These are phyloP conservation scores for Chloroceryle amazona DNA, from an alignment of 2,797 vertebrate genomes.

Conservation along the genomic window DNA sequence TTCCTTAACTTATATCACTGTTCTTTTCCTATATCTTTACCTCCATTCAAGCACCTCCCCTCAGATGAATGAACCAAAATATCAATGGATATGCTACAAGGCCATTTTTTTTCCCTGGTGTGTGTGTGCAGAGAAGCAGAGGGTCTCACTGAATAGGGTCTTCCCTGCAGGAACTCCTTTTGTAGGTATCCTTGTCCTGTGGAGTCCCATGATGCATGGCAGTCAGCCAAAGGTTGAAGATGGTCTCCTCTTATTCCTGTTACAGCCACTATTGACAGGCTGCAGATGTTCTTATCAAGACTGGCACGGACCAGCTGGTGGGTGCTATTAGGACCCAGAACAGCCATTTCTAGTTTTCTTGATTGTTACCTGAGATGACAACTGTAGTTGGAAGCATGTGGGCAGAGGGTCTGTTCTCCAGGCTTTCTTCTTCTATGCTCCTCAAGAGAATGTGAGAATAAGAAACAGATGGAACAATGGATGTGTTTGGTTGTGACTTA, in stretches of 20 bases:
- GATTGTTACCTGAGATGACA: background rate
- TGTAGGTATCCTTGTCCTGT: background rate
- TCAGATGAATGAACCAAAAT: background rate
- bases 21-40: background rate
- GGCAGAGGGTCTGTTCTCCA: background rate
- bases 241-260: background rate
- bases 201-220: background rate
- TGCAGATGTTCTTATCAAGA: background rate
- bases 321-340: background rate
- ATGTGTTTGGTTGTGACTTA: background rate
- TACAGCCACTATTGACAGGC: background rate
- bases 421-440: background rate
- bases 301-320: background rate
- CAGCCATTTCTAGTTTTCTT: background rate
- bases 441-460: background rate
- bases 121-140: background rate
- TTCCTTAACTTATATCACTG: background rate
- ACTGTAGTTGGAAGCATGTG: background rate
- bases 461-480: accelerated
- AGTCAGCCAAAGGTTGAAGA: background rate
- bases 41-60: background rate
- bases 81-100: background rate
- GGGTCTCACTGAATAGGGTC: background rate
- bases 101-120: background rate
- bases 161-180: background rate